Percentiles rank a stretch among this genome's conserved stretches.
Conservation (phyloP, 2,888 invertebrate genomes). For the Cantharis lateralis region DNA sequence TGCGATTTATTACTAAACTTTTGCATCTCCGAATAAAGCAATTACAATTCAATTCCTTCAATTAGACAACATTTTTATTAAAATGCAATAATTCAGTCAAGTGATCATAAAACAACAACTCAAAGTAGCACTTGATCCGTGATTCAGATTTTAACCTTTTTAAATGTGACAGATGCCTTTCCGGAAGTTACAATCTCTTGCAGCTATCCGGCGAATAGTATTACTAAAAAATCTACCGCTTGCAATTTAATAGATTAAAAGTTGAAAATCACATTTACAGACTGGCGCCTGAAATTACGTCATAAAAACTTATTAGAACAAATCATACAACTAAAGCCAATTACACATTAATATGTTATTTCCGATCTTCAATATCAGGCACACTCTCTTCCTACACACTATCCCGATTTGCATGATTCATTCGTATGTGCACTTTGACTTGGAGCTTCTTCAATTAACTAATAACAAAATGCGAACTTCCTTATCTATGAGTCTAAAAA, state of each 20-base stretch:
- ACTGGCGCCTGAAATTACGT: conserved; percentile 42
- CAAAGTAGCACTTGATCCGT: neutral
- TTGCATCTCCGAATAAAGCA: neutral
- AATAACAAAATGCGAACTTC: conserved; percentile 21
- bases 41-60: neutral
- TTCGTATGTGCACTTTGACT: conserved; percentile 26
- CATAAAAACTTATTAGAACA: conserved; percentile 39
- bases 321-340: conserved; percentile 41
- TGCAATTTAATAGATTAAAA: neutral
- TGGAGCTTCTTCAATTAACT: conserved; percentile 16
- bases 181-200: neutral
- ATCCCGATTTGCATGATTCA: conserved; percentile 34
- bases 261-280: conserved; percentile 7
- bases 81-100: neutral
- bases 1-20: neutral
- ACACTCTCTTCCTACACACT: conserved; percentile 33
- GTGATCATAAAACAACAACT: neutral
- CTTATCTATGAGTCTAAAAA: neutral
- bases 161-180: neutral
- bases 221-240: neutral
- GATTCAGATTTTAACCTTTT: neutral
- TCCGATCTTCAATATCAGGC: conserved; percentile 38
- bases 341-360: conserved; percentile 44
- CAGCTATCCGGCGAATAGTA: neutral
- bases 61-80: neutral